These are phyloP conservation scores for Volucella inanis DNA, from an alignment of 2,888 invertebrate species.

Conservation along the genomic window DNA sequence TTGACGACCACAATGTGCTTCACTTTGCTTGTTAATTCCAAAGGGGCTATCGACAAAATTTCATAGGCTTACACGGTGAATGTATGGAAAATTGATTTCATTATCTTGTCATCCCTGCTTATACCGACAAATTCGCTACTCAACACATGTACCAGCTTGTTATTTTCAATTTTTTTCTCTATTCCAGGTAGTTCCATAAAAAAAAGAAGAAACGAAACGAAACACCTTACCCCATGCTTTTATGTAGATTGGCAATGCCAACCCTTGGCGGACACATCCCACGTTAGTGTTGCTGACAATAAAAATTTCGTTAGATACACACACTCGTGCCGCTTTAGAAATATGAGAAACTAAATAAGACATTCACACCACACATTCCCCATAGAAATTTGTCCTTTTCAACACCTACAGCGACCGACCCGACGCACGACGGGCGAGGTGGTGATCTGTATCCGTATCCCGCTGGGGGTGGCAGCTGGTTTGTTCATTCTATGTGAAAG, in stretches of 20 bases:
- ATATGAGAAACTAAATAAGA: conserved; percentile 70
- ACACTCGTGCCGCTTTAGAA: conserved; percentile 19
- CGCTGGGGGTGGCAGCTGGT: not conserved
- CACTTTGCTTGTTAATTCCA: conserved; percentile 1
- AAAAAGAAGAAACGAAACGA: conserved; percentile 1
- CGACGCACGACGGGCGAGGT: conserved; percentile 10
- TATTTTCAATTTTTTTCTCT: not conserved
- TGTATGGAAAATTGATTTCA: conserved; percentile 59
- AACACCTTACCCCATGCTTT: not conserved
- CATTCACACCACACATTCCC: conserved; percentile 64
- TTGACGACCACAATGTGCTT: conserved; percentile 24
- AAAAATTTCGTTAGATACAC: conserved; percentile 35
- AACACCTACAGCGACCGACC: conserved; percentile 25
- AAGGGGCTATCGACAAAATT: conserved; percentile 30
- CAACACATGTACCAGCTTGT: conserved; percentile 6
- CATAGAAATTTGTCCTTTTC: conserved; percentile 62
- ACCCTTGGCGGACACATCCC: not conserved
- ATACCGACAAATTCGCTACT: not conserved
- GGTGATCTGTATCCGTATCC: conserved; percentile 2
- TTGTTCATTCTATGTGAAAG: conserved; percentile 6
- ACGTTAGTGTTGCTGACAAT: conserved; percentile 28
- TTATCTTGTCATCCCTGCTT: conserved; percentile 36
- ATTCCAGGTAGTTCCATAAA: conserved; percentile 3
- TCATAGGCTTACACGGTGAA: not conserved
- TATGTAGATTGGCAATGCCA: not conserved